Evolutionary conservation across 2,113 vertebrate species (phyloP).

Genomic region (Indicator indicator): DNA sequence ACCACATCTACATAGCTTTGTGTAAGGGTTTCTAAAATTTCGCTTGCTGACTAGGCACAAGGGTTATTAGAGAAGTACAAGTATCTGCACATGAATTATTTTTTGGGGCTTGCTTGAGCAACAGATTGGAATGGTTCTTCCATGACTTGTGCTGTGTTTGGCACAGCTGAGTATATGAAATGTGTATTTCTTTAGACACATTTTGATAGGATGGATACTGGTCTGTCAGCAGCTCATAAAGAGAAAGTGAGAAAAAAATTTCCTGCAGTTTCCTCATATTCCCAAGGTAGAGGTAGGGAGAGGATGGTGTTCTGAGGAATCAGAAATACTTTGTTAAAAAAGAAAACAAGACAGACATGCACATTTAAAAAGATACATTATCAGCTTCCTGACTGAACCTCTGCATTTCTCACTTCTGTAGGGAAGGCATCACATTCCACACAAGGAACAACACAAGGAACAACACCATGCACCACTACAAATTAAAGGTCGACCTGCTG

Average conservation of each 20-base stretch:
- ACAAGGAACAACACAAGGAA: not conserved
- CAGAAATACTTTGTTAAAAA: not conserved
- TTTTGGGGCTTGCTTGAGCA: not conserved
- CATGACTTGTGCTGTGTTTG: not conserved
- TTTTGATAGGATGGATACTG: not conserved
- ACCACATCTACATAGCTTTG: too few relatives aligned
- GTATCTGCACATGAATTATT: not conserved
- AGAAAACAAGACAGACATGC: not conserved
- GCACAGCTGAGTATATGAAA: not conserved
- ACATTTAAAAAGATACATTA: fast-evolving
- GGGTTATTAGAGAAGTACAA: not conserved
- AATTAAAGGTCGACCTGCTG: too few relatives aligned
- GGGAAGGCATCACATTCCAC: not conserved
- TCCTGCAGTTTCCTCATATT: not conserved
- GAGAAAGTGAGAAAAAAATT: not conserved
- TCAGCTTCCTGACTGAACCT: not conserved
- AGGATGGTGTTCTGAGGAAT: not conserved
- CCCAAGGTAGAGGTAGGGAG: not conserved
- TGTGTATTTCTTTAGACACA: not conserved
- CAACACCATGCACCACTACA: too few relatives aligned
- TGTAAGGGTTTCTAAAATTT: not conserved
- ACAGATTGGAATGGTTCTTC: not conserved
- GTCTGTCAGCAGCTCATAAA: not conserved
- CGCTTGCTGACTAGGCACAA: not conserved
- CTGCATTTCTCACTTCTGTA: not conserved